Evolutionary conservation across 2,797 vertebrate species (phyloP), one percentile per base, ranked within the genome.

Genomic region (Enteromius fasciolatus): DNA sequence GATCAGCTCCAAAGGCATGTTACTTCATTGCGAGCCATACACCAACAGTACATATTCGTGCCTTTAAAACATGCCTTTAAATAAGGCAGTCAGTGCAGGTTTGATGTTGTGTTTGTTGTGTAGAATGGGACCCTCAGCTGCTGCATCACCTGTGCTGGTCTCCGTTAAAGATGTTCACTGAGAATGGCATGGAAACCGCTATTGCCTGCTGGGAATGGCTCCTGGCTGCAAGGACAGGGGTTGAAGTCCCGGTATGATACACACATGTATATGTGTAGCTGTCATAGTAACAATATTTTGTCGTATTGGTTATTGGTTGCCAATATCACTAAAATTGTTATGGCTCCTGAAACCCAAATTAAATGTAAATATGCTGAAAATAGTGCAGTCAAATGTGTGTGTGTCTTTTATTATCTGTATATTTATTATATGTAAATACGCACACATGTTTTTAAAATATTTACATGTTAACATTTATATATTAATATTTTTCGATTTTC

Each of bases 201-300:
- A 94, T 98, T 41, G 97, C 97, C 73, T 99, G 97, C 92, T 99
- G 97, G 97, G 97, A 99, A 89, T 99, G 97, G 97, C 94, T 99
- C 86, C 93, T 99, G 79, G 97, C 97, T 2, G 97, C 96, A 69
- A 96, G 97, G 57, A 93, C 93, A 0, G 96, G 96, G 18, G 92
- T 97, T 76, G 97, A 99, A 94, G 97, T 98, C 10, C 96, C 97
- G 91, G 97, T 99, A 96, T 74, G 89, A 85, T 61, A 6, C 14
- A 46, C 11, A 7, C 33, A 41, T 57, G 52, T 41, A 59, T 17
- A 74, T 8, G 10, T 50, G 50, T 2, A 10, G 10, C 15, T 52
- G 6, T 9, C n/a, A 4, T 17, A 25, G 25, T 15, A 15, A n/a
- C 39, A 8, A 15, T 9, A 12, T 72, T 72, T 72, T 2, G 0